Base-by-base conservation (phyloP, 2,888 invertebrate genomes). In the Troides helena region DNA sequence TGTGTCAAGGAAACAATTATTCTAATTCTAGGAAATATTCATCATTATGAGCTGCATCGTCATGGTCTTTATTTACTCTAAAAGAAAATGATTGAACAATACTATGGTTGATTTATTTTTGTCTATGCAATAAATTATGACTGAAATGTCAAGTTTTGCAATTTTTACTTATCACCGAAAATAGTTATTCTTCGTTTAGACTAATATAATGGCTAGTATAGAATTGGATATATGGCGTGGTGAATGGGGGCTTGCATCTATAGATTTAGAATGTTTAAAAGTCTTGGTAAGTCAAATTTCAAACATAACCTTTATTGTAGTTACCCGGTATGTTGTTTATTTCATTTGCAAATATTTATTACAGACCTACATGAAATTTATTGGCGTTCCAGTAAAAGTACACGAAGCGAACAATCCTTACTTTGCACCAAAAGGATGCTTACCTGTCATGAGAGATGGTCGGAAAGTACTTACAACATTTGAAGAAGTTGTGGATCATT, bases 201-300 rank as follows among this genome's bases (percentile, higher is more conserved):
- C 17, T 46, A 63, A 63, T 25, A 63, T 73, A 77, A 92, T 92
- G 91, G 84, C 88, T 78, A 92, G 79, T 77, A 92, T 92, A 85
- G 92, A 94, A 84, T 87, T 98, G 76, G 94, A 96, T 86, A 95
- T 97, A 75, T 98, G 97, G 95, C 95, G 95, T 81, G 97, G 97
- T 25, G 97, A 97, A 85, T 98, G 96, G 95, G 97, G 97, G 30
- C 90, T 98, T 66, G 96, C 97, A 0, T 97, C 98, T 0, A 94
- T 98, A 71, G 97, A 98, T 93, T 93, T 95, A 72, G 95, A 96
- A 84, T 97, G 97, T 84, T 92, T 98, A 62, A 95, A 97, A 88
- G 94, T 96, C 80, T 92, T 98, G 94, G 96, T 98, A 85, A 94
- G 94, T 84, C 59, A 72, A 65, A 25, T 65, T 63, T 63, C 56